Evolutionary conservation across 1,140 invertebrate species (phyloP).

Genomic region (Drosophila burlai): DNA sequence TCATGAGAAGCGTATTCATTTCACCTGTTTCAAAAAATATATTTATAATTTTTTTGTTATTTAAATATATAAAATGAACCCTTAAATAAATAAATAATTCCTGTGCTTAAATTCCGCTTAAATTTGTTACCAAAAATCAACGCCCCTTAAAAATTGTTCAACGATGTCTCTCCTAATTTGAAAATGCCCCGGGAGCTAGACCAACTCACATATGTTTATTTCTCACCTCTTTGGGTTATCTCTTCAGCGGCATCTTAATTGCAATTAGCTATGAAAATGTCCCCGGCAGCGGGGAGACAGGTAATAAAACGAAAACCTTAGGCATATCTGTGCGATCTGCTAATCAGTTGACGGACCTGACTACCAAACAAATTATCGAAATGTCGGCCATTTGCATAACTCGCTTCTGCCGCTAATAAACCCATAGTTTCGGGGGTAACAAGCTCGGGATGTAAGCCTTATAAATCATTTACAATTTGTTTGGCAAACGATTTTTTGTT

Average conservation of each 20-base stretch:
- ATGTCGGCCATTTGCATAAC: slow-evolving; percentile 68
- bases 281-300: slow-evolving; percentile 8
- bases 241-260: slow-evolving; percentile 67
- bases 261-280: slow-evolving; percentile 80
- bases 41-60: too few relatives aligned
- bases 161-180: slow-evolving; percentile 2
- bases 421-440: slow-evolving; percentile 66
- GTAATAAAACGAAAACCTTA: slow-evolving; percentile 52
- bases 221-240: slow-evolving; percentile 72
- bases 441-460: slow-evolving; percentile 41
- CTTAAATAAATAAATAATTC: not conserved
- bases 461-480: slow-evolving; percentile 77
- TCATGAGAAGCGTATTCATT: not conserved
- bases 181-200: not conserved
- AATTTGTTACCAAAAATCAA: not conserved
- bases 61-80: not conserved
- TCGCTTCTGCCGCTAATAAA: slow-evolving; percentile 59
- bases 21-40: not conserved
- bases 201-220: slow-evolving; percentile 58
- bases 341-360: slow-evolving; percentile 65
- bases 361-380: slow-evolving; percentile 75
- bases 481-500: slow-evolving; percentile 20
- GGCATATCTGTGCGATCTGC: slow-evolving; percentile 65
- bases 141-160: slow-evolving; percentile 6
- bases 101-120: not conserved